Evolutionary conservation across 2,888 invertebrate genomes (phyloP).

Genomic region (Pseudeuparius sepicola): DNA sequence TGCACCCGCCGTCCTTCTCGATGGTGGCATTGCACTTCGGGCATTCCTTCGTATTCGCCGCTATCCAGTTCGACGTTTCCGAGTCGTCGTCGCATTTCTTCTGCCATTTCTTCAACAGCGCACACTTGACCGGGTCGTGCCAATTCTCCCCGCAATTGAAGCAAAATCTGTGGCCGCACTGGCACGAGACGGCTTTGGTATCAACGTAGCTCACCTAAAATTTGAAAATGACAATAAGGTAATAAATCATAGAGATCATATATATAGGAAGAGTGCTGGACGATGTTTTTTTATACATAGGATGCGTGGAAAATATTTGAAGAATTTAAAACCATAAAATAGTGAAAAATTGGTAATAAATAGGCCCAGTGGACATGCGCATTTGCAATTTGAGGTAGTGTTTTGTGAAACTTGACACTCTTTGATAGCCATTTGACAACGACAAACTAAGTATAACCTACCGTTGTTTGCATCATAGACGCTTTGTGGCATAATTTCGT

Average conservation of each 20-base stretch:
- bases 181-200: slow-evolving; percentile 83
- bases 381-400: too few relatives aligned
- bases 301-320: too few relatives aligned
- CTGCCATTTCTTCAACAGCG: slow-evolving; percentile 89
- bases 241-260: slow-evolving; percentile 5
- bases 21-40: slow-evolving; percentile 96
- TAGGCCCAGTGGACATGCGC: too few relatives aligned
- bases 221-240: slow-evolving; percentile 5
- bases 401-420: too few relatives aligned
- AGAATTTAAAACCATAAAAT: too few relatives aligned
- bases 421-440: too few relatives aligned
- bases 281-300: too few relatives aligned
- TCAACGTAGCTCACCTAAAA: slow-evolving; percentile 57
- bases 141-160: slow-evolving; percentile 94
- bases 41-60: slow-evolving; percentile 98
- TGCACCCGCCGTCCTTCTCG: slow-evolving; percentile 96
- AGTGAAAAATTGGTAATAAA: too few relatives aligned
- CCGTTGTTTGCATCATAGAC: too few relatives aligned
- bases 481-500: too few relatives aligned
- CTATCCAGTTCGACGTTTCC: slow-evolving; percentile 99
- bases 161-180: slow-evolving; percentile 92
- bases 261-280: too few relatives aligned
- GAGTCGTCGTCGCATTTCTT: slow-evolving; percentile 99
- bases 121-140: slow-evolving; percentile 98
- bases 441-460: too few relatives aligned